Evolutionary conservation across 2,113 vertebrate genomes (phyloP).

Genomic region (Rallus limicola): DNA sequence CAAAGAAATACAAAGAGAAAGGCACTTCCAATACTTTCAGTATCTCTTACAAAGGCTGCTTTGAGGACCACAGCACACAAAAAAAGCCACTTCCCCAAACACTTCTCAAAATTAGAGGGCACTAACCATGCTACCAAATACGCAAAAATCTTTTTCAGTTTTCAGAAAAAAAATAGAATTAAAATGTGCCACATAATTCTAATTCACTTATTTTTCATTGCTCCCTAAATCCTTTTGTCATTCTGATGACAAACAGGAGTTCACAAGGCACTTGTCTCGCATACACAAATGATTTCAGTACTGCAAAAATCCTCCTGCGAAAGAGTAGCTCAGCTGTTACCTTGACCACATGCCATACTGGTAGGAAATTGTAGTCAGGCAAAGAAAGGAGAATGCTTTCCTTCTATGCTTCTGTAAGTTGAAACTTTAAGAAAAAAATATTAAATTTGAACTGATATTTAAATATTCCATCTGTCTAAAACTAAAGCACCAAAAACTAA

Average conservation of each 20-base stretch:
- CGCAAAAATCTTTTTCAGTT: not conserved
- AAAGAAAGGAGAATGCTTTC: not conserved
- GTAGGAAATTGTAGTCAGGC: not conserved
- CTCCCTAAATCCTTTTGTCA: not conserved
- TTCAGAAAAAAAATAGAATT: not conserved
- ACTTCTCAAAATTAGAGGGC: not conserved
- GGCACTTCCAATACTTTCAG: not conserved
- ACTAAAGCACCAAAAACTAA: not conserved
- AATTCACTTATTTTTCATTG: not conserved
- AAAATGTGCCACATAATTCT: not conserved
- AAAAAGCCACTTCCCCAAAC: not conserved
- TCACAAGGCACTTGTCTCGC: not conserved
- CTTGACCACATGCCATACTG: not conserved
- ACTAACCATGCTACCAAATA: not conserved
- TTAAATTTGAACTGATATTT: not conserved
- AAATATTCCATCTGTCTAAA: not conserved
- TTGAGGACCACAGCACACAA: not conserved
- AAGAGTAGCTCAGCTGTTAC: not conserved
- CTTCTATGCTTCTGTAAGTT: not conserved
- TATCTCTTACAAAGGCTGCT: not conserved
- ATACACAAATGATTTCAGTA: not conserved
- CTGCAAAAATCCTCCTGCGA: not conserved
- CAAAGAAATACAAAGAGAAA: not conserved
- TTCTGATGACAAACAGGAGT: slow-evolving; percentile 4
- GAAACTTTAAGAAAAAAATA: not conserved